phyloP scores from a whole-genome alignment of 2,888 invertebrate species.

The Platycheirus rosarum region DNA sequence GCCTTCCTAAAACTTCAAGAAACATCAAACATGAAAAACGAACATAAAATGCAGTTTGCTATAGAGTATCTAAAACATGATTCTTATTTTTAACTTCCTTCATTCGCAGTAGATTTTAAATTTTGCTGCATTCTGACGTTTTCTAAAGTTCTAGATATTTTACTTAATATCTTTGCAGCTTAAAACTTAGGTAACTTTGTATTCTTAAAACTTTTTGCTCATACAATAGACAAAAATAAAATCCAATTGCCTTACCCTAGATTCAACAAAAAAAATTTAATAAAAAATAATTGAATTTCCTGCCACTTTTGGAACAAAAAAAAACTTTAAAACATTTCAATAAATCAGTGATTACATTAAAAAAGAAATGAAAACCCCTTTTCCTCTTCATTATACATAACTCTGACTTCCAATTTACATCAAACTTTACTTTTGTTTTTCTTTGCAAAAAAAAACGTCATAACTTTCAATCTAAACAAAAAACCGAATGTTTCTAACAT shows the following conservation, averaged over 20 bases:
- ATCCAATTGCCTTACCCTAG: constrained; percentile 13
- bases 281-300: background rate
- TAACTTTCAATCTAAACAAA: constrained; percentile 55
- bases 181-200: no score
- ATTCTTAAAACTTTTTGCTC: background rate
- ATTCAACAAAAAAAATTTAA: constrained; percentile 1
- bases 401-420: constrained; percentile 56
- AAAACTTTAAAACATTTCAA: constrained; percentile 39
- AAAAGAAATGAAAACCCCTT: background rate
- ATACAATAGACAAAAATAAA: constrained; percentile 14
- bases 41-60: no score
- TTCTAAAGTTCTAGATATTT: no score
- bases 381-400: constrained; percentile 38
- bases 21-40: no score
- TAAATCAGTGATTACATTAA: constrained; percentile 43
- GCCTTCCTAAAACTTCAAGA: no score
- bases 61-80: no score
- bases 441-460: constrained; percentile 6
- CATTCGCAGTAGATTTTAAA: no score
- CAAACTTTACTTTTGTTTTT: constrained; percentile 34
- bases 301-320: background rate
- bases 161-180: no score
- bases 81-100: no score
- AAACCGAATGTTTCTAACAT: constrained; percentile 41
- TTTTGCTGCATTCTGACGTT: no score